Evolutionary conservation across 2,113 vertebrate genomes (phyloP).

Genomic region (Clarias macrocephalus): DNA sequence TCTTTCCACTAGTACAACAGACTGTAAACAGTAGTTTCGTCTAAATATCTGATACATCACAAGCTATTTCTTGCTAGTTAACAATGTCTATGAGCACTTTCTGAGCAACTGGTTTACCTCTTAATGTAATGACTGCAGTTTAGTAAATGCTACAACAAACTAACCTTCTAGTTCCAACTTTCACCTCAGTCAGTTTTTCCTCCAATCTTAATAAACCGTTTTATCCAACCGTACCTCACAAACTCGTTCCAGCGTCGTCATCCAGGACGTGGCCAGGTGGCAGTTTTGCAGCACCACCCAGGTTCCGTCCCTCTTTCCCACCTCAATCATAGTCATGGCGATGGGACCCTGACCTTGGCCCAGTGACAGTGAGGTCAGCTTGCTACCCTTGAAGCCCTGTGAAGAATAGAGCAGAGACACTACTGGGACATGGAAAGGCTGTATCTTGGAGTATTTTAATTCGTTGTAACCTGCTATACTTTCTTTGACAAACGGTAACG

Average conservation of each 20-base stretch:
- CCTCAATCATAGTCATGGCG: constrained; percentile 84
- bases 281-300: constrained; percentile 93
- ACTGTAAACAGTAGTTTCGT: neutral
- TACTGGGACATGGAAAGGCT: neutral
- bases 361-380: constrained; percentile 84
- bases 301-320: constrained; percentile 80
- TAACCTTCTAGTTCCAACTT: neutral
- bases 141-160: neutral
- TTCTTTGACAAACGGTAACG: neutral
- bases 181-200: neutral
- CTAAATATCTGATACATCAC: neutral
- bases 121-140: neutral
- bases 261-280: constrained; percentile 90
- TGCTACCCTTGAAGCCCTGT: constrained; percentile 82
- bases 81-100: neutral
- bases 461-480: neutral
- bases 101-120: neutral
- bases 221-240: constrained; percentile 77
- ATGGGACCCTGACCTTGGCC: constrained; percentile 92
- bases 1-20: neutral
- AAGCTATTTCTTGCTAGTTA: neutral
- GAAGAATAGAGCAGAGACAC: neutral
- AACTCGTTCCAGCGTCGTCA: constrained; percentile 84
- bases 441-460: neutral
- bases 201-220: neutral